A percentile compares a stretch with the other conserved stretches of the same genome.
phyloP scores from a whole-genome alignment of 1,140 invertebrate genomes.

The Diorhabda elongata region DNA sequence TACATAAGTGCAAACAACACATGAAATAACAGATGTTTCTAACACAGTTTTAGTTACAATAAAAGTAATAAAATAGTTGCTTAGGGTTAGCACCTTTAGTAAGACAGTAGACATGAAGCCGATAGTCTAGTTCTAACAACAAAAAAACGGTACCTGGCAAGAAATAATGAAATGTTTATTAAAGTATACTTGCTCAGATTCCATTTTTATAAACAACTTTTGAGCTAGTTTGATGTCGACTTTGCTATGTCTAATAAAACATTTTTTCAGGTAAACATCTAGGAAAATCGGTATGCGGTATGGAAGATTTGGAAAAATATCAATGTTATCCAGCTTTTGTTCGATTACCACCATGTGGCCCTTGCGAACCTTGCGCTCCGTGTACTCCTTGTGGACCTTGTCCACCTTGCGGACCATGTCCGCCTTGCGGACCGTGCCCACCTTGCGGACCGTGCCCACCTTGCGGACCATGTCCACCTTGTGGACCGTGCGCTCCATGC shows the following conservation, averaged over 20 bases:
- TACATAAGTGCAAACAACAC: too few relatives aligned
- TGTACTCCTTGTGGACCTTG: slow-evolving; percentile 24
- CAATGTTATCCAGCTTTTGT: slow-evolving; percentile 42
- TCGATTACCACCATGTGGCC: slow-evolving; percentile 26
- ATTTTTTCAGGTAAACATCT: slow-evolving; percentile 32
- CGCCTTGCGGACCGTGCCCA: slow-evolving; percentile 23
- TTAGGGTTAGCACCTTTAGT: too few relatives aligned
- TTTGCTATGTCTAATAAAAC: background rate
- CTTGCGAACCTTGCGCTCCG: slow-evolving; percentile 23
- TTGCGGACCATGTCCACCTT: slow-evolving; percentile 23
- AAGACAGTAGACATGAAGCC: too few relatives aligned
- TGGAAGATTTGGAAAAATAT: slow-evolving; percentile 36
- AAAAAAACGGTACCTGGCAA: too few relatives aligned
- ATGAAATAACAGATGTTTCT: too few relatives aligned
- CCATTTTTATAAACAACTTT: too few relatives aligned
- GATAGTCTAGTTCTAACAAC: too few relatives aligned
- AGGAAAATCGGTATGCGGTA: slow-evolving; percentile 21
- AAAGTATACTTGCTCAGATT: too few relatives aligned
- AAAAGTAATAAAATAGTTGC: too few relatives aligned
- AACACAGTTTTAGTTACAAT: too few relatives aligned
- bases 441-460: slow-evolving; percentile 27
- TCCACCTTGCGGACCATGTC: slow-evolving; percentile 11
- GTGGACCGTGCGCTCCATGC: slow-evolving; percentile 4
- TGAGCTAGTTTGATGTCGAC: too few relatives aligned
- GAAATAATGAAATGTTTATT: too few relatives aligned